phyloP scores from a whole-genome alignment of 2,113 vertebrate species.

The Calonectris borealis region DNA sequence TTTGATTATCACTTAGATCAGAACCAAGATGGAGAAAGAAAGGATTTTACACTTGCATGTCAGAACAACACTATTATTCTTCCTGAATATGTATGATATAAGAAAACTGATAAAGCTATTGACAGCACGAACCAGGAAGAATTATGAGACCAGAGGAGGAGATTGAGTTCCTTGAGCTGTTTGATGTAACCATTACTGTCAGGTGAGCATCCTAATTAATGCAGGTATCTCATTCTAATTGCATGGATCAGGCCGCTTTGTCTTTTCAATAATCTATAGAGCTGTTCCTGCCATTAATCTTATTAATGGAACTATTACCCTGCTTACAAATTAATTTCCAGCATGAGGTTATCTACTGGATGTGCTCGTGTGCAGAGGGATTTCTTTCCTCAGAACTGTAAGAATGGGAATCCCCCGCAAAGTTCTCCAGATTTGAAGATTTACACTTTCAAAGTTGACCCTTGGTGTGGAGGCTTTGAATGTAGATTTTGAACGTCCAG shows the following conservation, averaged over 20 bases:
- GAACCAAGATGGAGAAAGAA: not conserved
- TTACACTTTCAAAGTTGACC: not conserved
- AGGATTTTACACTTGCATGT: not conserved
- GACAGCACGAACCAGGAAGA: conserved; percentile 1
- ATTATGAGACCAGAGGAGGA: conserved; percentile 1
- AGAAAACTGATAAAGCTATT: not conserved
- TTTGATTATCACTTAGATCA: not conserved
- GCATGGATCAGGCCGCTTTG: conserved; percentile 37
- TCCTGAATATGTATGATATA: not conserved
- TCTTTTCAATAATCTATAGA: conserved; percentile 53
- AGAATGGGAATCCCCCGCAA: not conserved
- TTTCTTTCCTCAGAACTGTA: not conserved
- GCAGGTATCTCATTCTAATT: conserved; percentile 49
- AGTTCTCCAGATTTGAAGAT: not conserved
- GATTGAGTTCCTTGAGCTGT: not conserved
- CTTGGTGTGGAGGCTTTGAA: not conserved
- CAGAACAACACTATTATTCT: not conserved
- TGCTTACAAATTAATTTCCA: conserved; percentile 48
- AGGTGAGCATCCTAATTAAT: conserved; percentile 57
- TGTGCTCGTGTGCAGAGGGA: not conserved
- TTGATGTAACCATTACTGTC: conserved; percentile 33
- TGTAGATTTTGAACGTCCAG: not conserved
- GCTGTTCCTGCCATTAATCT: conserved; percentile 56
- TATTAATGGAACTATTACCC: conserved; percentile 51
- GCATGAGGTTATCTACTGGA: not conserved